Evolutionary conservation across 2,888 invertebrate species (phyloP), one percentile per base, ranked within the genome.

Genomic region (Odontocerum albicorne): DNA sequence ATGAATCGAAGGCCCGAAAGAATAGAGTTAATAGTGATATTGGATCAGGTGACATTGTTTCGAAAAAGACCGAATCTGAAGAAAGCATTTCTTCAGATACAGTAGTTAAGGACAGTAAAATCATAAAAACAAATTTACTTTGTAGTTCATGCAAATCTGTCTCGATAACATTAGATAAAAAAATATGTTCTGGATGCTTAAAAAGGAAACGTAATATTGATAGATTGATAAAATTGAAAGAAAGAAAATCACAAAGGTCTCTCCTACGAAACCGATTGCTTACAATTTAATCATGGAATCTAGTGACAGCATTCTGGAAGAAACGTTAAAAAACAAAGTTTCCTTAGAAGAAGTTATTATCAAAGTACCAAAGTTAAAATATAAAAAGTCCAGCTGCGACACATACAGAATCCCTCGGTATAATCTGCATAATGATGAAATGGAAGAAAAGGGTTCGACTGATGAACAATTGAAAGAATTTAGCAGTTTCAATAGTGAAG

Each of bases 371-470:
- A 20, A 33, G 8, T 31, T 40, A 16, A 52, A 46, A 38, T 10
- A 31, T 4, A 20, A 31, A 8, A 21, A 39, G 4, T 2, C 7
- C 45, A 38, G 15, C 38, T 50, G 42, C 51, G 56, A 52, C 51
- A 44, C 3, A 12, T 38, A 39, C 21, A 16, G 39, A 27, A 42
- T 39, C 13, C 13, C 36, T 22, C 42, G 39, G 15, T 38, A 46
- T 46, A 38, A 36, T 38, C 42, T 50, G 42, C 44, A 36, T 38
- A 7, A 31, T 20, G 4, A 6, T 4, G 17, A 13, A 3, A 13
- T 2, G 2, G 55, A 51, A 38, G 68, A 65, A 60, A 66, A 65
- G 39, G 71, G 69, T n/a, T 73, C 73, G 31, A 72, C 70, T 17
- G 63, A 59, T 12, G 58, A 63, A 6, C 63, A 63, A 38, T 52